Conservation (phyloP, 2,113 vertebrate genomes). For the Sinocyclocheilus anshuiensis region DNA sequence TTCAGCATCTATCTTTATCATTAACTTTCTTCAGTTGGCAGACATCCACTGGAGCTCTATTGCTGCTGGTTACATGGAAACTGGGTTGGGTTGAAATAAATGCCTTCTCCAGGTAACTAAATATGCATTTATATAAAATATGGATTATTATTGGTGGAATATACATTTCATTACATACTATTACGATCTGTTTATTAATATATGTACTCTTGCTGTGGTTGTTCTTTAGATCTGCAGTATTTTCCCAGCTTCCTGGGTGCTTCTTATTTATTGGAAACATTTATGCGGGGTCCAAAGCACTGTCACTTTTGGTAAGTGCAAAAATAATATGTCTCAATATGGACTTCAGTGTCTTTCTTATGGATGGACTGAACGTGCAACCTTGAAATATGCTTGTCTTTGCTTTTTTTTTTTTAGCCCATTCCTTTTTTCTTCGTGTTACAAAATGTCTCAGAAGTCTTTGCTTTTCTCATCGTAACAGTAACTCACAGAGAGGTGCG, state of each 20-base stretch:
- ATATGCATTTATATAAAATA: background rate
- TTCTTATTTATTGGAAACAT: conserved; percentile 90
- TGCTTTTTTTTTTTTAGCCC: no score
- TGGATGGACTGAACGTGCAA: background rate
- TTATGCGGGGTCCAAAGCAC: conserved; percentile 91
- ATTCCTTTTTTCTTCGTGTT: no score
- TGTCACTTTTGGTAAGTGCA: conserved; percentile 86
- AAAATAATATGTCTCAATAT: background rate
- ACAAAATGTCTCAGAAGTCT: no score
- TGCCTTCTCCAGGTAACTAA: conserved; percentile 79
- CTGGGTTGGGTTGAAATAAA: conserved; percentile 91
- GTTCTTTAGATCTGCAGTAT: conserved; percentile 77
- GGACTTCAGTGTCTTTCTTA: background rate
- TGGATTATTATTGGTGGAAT: background rate
- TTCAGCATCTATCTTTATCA: background rate
- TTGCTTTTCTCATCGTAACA: no score
- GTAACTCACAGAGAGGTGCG: no score
- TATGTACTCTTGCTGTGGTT: background rate
- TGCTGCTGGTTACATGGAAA: conserved; percentile 86
- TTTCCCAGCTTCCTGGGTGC: conserved; percentile 88
- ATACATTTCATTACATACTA: background rate
- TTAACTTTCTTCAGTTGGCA: conserved; percentile 84
- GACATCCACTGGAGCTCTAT: conserved; percentile 81
- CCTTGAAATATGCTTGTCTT: no score
- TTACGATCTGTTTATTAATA: background rate